Conservation (phyloP, 2,113 vertebrate species). For the Sterna hirundo region DNA sequence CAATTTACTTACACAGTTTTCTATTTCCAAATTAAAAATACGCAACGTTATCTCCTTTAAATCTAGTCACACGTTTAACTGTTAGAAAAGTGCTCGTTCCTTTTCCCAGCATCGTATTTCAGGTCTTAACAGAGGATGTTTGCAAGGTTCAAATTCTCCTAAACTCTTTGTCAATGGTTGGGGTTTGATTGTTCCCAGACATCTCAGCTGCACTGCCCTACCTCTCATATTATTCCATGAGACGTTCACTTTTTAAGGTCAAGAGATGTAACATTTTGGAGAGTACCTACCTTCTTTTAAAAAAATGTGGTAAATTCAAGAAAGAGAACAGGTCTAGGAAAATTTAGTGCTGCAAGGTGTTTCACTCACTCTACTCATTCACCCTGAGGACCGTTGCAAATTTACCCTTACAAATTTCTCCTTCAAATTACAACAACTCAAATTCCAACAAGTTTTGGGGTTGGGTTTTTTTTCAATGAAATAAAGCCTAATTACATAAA, state of each 20-base stretch:
- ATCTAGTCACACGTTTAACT: rapidly evolving
- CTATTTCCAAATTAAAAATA: background rate
- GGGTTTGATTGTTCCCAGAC: background rate
- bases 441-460: background rate
- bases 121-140: background rate
- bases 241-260: background rate
- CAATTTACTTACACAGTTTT: background rate
- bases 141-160: background rate
- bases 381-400: background rate
- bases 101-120: background rate
- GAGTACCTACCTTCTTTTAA: background rate
- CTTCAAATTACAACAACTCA: background rate
- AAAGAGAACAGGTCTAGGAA: background rate
- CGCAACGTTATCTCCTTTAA: background rate
- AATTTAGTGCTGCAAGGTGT: background rate
- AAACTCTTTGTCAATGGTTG: background rate
- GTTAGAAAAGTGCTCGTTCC: background rate
- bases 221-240: background rate
- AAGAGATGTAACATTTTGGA: background rate
- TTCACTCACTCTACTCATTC: background rate
- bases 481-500: background rate
- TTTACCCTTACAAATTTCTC: background rate
- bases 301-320: background rate
- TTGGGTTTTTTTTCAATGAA: background rate
- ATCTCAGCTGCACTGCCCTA: background rate